A percentile compares a stretch with the other conserved stretches of the same genome.
Conservation (phyloP, 2,888 invertebrate genomes). For the Aphidoletes aphidimyza region DNA sequence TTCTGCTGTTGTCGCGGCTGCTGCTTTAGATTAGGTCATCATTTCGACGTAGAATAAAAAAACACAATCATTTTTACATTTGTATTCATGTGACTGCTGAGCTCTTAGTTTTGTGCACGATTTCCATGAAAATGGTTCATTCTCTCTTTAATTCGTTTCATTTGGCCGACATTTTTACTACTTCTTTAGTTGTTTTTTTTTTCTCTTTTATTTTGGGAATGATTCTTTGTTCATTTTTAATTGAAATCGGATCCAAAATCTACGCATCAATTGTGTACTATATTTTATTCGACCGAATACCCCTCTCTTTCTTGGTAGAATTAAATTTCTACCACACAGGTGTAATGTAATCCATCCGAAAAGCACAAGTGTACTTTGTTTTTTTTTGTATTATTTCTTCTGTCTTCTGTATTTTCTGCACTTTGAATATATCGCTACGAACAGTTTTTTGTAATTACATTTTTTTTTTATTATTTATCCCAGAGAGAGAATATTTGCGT, state of each 20-base stretch:
- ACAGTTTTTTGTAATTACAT: neutral
- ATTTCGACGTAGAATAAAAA: neutral
- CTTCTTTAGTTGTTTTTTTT: too few relatives aligned
- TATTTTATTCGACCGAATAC: neutral
- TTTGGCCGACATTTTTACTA: too few relatives aligned
- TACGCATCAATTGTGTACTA: neutral
- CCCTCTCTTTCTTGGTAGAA: neutral
- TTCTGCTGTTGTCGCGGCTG: too few relatives aligned
- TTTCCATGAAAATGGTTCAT: neutral
- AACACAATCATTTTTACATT: neutral
- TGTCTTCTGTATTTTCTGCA: too few relatives aligned
- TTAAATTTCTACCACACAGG: neutral
- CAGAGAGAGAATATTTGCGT: neutral
- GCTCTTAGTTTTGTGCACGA: neutral
- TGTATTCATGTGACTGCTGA: neutral
- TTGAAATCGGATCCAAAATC: too few relatives aligned
- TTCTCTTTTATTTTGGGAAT: neutral
- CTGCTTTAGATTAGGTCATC: constrained; percentile 23
- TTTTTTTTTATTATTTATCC: neutral
- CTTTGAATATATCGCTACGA: neutral
- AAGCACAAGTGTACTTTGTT: neutral
- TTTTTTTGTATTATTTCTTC: too few relatives aligned
- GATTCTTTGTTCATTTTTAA: neutral
- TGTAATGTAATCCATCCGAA: neutral
- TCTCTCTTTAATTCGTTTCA: too few relatives aligned